Base-by-base conservation (phyloP, 2,888 invertebrate genomes). In the Caenorhabditis macrosperma region DNA sequence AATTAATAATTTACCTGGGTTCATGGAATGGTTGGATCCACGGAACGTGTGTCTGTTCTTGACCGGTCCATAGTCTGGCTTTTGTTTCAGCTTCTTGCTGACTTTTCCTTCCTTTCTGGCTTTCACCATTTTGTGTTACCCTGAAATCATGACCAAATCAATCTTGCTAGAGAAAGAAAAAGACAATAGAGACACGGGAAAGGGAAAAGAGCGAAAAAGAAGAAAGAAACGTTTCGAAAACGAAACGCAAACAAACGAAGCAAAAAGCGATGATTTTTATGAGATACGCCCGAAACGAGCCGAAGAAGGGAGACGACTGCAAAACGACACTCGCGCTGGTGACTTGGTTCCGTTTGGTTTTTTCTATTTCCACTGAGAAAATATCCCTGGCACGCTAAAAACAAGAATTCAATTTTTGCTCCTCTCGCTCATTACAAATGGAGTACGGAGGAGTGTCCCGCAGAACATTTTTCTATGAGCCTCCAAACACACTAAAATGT, bases 21-120 rank as follows among this genome's bases (percentile, higher is more conserved):
- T 97, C 95, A 97, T 95, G 68, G 96, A 96, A 92, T 97, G 96
- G 38, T 93, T 94, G 38, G 95, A 95, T 89, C 94, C 94, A 35
- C 81, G 81, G 69, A 85, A 82, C 24, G 84, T 84, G 28, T 84
- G 84, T 10, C 81, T 46, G 61, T 84, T 84, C 30, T 83, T 84
- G 17, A 82, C 82, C 61, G 82, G 82, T 41, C 82, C 82, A 78
- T 84, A 82, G 59, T 82, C 68, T 26, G 83, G 79, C 33, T 82
- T 82, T 60, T 82, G 82, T 57, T 84, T 82, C 71, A 84, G 80
- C 81, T 84, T 84, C 46, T 28, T 78, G 75, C 81, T 84, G 54
- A 78, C 81, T 75, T 82, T 82, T 77, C 84, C 84, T 26, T 75
- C 81, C 57, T 84, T 82, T 74, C 81, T 78, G 66, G 57, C 61